Conservation (phyloP, 2,113 vertebrate species). For the Acrocephalus kingi region DNA sequence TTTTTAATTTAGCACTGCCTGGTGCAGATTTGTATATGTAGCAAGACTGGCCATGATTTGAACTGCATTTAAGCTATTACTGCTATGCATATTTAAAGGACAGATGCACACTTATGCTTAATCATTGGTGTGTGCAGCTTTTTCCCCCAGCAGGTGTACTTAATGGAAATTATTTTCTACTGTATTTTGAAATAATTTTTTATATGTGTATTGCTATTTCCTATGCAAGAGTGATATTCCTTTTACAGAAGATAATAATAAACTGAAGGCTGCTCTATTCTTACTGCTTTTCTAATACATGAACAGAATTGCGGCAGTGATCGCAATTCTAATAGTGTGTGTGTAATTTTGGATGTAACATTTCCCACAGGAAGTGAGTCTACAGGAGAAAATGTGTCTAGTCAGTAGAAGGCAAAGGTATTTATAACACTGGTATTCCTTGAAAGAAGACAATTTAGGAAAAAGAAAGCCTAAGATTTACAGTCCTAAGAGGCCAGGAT, state of each 20-base stretch:
- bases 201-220: background rate
- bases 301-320: background rate
- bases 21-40: background rate
- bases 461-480: slow-evolving; percentile 71
- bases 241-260: background rate
- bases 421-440: slow-evolving; percentile 74
- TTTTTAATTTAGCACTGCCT: slow-evolving; percentile 33
- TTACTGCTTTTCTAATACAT: background rate
- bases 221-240: slow-evolving; percentile 26
- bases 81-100: slow-evolving; percentile 53
- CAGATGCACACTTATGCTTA: slow-evolving; percentile 11
- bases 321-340: slow-evolving; percentile 12
- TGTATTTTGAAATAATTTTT: slow-evolving; percentile 11
- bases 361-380: slow-evolving; percentile 70
- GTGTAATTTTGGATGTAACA: slow-evolving; percentile 58
- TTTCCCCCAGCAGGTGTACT: slow-evolving; percentile 49
- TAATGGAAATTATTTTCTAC: slow-evolving; percentile 45
- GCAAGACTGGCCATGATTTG: background rate
- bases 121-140: slow-evolving; percentile 36
- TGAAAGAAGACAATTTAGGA: slow-evolving; percentile 67
- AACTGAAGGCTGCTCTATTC: slow-evolving; percentile 14
- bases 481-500: slow-evolving; percentile 60
- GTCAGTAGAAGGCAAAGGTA: slow-evolving; percentile 70
- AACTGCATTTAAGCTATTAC: slow-evolving; percentile 26
- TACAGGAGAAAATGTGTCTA: slow-evolving; percentile 65